A percentile compares a stretch with the other conserved stretches of the same genome.
Conservation (phyloP, 1,140 invertebrate species). For the Musca domestica region DNA sequence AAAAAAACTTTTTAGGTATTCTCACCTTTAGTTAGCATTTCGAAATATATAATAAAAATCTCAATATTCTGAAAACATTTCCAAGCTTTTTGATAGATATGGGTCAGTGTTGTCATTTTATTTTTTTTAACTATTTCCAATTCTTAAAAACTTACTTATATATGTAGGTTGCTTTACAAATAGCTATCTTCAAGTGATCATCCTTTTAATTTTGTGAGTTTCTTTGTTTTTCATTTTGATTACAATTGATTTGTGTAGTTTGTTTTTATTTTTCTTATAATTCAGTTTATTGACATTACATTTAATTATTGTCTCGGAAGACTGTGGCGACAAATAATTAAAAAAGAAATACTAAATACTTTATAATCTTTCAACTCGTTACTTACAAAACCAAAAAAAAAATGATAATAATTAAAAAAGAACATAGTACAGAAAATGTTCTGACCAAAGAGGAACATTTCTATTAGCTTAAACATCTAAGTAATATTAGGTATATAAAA, state of each 20-base stretch:
- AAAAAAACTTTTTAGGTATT: too few relatives aligned
- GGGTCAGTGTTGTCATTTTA: too few relatives aligned
- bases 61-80: too few relatives aligned
- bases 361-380: background rate
- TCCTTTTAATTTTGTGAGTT: background rate
- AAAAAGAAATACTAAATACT: background rate
- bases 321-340: conserved; percentile 9
- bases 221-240: background rate
- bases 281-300: conserved; percentile 11
- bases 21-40: too few relatives aligned
- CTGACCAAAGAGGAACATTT: background rate
- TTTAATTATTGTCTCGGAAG: conserved; percentile 29
- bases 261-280: background rate
- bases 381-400: background rate
- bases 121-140: too few relatives aligned
- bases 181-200: too few relatives aligned
- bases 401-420: too few relatives aligned
- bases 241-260: background rate
- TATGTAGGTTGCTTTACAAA: too few relatives aligned
- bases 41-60: too few relatives aligned
- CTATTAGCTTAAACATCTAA: background rate
- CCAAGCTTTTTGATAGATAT: too few relatives aligned
- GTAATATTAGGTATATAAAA: background rate
- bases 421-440: too few relatives aligned
- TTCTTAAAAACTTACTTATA: too few relatives aligned